Evolutionary conservation across 2,113 vertebrate species (phyloP), one percentile per base, ranked within the genome.

Genomic region (Canis aureus): DNA sequence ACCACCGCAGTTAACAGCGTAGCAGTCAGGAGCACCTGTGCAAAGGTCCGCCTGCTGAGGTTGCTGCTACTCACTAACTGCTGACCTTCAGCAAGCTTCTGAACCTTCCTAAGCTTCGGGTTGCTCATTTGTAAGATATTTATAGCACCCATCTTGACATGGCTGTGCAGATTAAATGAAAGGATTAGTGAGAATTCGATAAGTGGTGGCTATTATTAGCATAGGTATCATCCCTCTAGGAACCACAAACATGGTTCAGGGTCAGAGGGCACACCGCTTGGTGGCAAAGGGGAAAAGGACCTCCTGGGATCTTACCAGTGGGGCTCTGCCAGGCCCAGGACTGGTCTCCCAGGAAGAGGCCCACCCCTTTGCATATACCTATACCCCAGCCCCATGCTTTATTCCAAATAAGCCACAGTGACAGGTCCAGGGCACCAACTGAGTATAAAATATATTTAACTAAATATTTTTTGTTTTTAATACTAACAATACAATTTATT

Each of bases 101-200:
- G 22, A 51, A 60, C 82, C 86, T 92, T 74, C 23, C 89, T 67
- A 29, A 91, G 95, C 73, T 96, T 53, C 5, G 27, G 91, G 96
- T 94, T 96, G 89, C 89, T 73, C 76, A 19, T 27, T 43, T 71
- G 51, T 73, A 79, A 91, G 86, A 5, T 97, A 97, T 96, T 97
- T 97, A 98, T 96, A 96, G 89, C 3, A 10, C 8, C 87, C 53
- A 51, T 51, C 62, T 76, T 67, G 74, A 64, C 35, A 27, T 29
- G 20, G 89, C 23, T 49, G 69, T 43, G 32, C 1, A 20, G 96
- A 83, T 93, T 91, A 83, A 86, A 38, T 86, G 94, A 43, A 55
- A 67, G 81, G 91, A 92, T 92, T 27, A 69, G 88, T 22, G 13
- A 74, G 66, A 9, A 49, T 53, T 83, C 27, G 5, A 17, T 4